Percentiles rank a stretch among this genome's conserved stretches.
phyloP scores from a whole-genome alignment of 2,888 invertebrate species.

The Meteorus colon region DNA sequence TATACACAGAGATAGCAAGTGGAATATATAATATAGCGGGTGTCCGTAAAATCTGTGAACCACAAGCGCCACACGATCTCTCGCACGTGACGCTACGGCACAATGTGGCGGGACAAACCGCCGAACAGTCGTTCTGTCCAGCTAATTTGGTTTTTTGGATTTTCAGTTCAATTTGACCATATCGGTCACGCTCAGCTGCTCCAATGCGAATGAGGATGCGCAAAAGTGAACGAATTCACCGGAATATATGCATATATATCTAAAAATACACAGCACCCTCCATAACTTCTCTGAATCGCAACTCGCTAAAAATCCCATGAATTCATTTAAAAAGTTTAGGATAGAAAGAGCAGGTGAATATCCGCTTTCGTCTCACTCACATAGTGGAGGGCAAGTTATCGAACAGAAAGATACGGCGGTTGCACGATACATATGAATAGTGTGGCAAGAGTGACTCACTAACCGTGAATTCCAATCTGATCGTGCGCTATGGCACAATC shows the following conservation, averaged over 20 bases:
- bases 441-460: constrained; percentile 47
- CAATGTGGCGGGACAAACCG: constrained; percentile 65
- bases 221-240: not conserved
- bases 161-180: constrained; percentile 70
- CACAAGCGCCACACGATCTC: constrained; percentile 67
- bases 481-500: constrained; percentile 46
- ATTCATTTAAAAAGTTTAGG: too few relatives aligned
- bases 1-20: constrained; percentile 43
- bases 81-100: constrained; percentile 68
- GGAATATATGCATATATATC: not conserved
- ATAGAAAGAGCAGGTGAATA: too few relatives aligned
- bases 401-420: too few relatives aligned
- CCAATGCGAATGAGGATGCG: constrained; percentile 8
- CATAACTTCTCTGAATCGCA: too few relatives aligned
- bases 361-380: too few relatives aligned
- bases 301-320: too few relatives aligned
- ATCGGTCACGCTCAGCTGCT: constrained; percentile 51
- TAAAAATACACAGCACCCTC: not conserved
- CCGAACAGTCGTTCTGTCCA: constrained; percentile 65
- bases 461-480: constrained; percentile 66
- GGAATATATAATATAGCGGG: constrained; percentile 48
- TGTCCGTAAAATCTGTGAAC: constrained; percentile 68
- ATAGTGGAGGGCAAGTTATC: too few relatives aligned
- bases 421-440: too few relatives aligned
- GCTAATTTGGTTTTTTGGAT: constrained; percentile 72